These are phyloP conservation scores for Trachurus trachurus DNA, from an alignment of 2,797 vertebrate genomes.

Conservation along the genomic window DNA sequence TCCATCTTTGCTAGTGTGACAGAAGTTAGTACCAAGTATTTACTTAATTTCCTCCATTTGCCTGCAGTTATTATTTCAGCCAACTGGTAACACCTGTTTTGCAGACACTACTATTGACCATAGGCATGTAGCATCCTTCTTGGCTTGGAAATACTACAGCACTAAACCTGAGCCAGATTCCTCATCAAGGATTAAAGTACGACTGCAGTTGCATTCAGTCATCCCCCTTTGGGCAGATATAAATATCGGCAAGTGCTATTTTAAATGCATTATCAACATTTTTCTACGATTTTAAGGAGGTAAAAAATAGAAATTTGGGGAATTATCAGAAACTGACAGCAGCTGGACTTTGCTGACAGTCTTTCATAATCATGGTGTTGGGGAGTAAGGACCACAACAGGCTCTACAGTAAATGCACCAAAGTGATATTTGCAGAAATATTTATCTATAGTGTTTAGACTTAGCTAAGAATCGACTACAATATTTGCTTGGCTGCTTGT, in stretches of 20 bases:
- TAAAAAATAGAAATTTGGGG: constrained; percentile 1
- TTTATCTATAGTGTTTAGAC: constrained; percentile 7
- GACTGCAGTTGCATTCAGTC: constrained; percentile 21
- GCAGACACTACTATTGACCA: constrained; percentile 49
- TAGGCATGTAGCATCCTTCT: constrained; percentile 52
- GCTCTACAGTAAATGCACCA: background rate
- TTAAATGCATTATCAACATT: constrained; percentile 5
- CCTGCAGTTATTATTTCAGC: constrained; percentile 33
- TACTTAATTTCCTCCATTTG: constrained; percentile 42
- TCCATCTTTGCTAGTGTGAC: constrained; percentile 26
- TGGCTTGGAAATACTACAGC: constrained; percentile 36
- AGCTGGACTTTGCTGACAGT: constrained; percentile 31
- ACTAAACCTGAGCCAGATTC: constrained; percentile 34
- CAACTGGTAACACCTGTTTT: constrained; percentile 52
- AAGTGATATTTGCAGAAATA: constrained; percentile 16
- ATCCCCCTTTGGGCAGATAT: constrained; percentile 1
- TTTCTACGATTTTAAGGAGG: constrained; percentile 3
- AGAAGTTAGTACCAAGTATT: constrained; percentile 21
- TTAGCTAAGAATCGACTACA: background rate
- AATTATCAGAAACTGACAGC: constrained; percentile 34
- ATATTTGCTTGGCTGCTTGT: background rate
- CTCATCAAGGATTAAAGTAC: constrained; percentile 7
- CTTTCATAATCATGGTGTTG: background rate
- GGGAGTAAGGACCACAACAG: constrained; percentile 8
- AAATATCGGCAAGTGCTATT: constrained; percentile 3